Evolutionary conservation across 2,888 invertebrate genomes (phyloP).

Genomic region (Cephonodes hylas): DNA sequence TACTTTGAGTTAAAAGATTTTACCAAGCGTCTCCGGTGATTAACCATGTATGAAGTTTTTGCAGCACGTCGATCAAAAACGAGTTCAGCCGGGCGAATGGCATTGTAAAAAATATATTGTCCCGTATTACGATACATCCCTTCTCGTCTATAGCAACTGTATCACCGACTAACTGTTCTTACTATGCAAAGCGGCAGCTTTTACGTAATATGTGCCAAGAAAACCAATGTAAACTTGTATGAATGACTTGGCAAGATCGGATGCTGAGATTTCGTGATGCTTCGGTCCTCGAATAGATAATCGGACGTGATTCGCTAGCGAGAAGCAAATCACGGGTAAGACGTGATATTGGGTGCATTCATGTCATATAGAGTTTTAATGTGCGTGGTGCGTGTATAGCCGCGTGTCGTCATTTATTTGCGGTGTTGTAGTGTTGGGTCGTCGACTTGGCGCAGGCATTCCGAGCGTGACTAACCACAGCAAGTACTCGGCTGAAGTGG

Average conservation of each 20-base stretch:
- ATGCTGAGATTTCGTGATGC: neutral
- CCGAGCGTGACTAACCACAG: slow-evolving; percentile 70
- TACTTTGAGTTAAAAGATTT: neutral
- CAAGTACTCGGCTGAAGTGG: slow-evolving; percentile 51
- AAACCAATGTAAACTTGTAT: neutral
- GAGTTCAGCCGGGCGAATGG: neutral
- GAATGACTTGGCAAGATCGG: neutral
- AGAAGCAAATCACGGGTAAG: neutral
- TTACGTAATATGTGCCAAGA: neutral
- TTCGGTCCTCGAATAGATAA: neutral
- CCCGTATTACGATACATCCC: neutral
- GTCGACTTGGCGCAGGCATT: slow-evolving; percentile 59
- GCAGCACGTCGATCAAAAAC: neutral
- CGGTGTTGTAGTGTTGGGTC: slow-evolving; percentile 50
- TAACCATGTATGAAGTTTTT: neutral
- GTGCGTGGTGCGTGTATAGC: slow-evolving; percentile 26
- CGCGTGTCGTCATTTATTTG: slow-evolving; percentile 50
- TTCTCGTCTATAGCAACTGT: neutral
- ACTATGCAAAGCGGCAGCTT: neutral
- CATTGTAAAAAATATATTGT: neutral
- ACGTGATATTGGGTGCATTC: neutral
- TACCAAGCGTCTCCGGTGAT: neutral
- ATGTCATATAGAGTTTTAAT: slow-evolving; percentile 19
- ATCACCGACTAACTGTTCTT: neutral
- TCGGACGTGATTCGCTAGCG: neutral